Evolutionary conservation across 2,113 vertebrate genomes (phyloP).

Genomic region (Myiozetetes cayanensis): DNA sequence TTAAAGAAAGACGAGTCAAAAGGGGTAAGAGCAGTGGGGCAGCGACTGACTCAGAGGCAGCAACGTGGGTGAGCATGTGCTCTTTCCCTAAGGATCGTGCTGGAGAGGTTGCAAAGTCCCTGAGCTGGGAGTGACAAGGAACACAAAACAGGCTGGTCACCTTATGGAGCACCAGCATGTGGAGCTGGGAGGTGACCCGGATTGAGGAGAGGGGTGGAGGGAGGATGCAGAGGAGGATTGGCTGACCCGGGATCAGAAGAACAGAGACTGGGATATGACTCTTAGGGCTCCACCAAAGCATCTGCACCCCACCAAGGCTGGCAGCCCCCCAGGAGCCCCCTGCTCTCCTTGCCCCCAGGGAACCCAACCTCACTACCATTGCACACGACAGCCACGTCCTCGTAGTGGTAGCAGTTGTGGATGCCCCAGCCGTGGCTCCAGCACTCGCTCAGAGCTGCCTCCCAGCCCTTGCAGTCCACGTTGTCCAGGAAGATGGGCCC

Average conservation of each 20-base stretch:
- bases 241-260: neutral
- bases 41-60: neutral
- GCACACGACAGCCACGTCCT: conserved; percentile 90
- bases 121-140: neutral
- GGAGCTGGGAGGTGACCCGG: neutral
- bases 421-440: conserved; percentile 89
- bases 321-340: neutral
- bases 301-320: neutral
- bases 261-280: neutral
- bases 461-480: conserved; percentile 89
- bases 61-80: neutral
- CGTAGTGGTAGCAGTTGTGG: conserved; percentile 98
- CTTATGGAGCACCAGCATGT: neutral
- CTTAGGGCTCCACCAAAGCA: neutral
- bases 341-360: neutral
- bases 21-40: conserved; percentile 17
- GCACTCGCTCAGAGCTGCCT: conserved; percentile 85
- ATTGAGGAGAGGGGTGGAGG: neutral
- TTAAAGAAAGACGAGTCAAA: neutral
- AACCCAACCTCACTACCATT: conserved; percentile 73
- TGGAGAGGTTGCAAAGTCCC: neutral
- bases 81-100: neutral
- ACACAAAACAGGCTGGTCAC: neutral
- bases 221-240: neutral
- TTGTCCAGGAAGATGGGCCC: conserved; percentile 93